Conservation (phyloP, 2,797 vertebrate genomes). For the Apogon hyalosoma region DNA sequence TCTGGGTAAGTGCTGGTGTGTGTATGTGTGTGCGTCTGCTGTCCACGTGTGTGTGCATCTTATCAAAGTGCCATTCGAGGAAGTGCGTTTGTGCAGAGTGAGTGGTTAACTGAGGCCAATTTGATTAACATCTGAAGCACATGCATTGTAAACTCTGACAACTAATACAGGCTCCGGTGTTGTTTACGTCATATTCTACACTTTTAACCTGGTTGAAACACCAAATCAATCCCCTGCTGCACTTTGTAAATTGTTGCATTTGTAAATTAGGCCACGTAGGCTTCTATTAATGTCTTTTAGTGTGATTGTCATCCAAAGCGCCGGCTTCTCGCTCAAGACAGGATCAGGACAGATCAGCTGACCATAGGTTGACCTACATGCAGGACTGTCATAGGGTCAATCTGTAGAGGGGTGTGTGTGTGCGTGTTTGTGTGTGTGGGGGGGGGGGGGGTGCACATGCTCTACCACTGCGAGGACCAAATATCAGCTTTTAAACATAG, state of each 20-base stretch:
- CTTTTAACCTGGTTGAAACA: not conserved
- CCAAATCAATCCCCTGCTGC: not conserved
- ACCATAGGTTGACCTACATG: slow-evolving; percentile 84
- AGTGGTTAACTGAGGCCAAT: slow-evolving; percentile 32
- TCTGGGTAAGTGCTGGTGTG: slow-evolving; percentile 88
- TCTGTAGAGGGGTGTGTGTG: slow-evolving; percentile 18
- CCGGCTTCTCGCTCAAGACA: slow-evolving; percentile 55
- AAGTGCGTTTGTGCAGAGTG: slow-evolving; percentile 26
- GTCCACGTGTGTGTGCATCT: slow-evolving; percentile 23
- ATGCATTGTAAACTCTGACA: slow-evolving; percentile 6
- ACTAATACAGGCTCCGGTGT: no score
- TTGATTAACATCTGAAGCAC: not conserved
- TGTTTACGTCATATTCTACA: slow-evolving; percentile 5
- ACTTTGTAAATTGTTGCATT: slow-evolving; percentile 3
- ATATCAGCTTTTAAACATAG: no score
- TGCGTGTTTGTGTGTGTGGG: slow-evolving; percentile 23
- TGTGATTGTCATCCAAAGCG: slow-evolving; percentile 48
- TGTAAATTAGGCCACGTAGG: slow-evolving; percentile 1
- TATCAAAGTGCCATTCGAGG: slow-evolving; percentile 15
- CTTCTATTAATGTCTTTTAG: slow-evolving; percentile 15
- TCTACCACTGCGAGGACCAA: not conserved
- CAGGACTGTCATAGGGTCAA: slow-evolving; percentile 60
- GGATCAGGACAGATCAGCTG: slow-evolving; percentile 81
- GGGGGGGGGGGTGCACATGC: not conserved
- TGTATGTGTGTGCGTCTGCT: slow-evolving; percentile 16